Conservation (phyloP, 2,113 vertebrate genomes). For the Chitala chitala region DNA sequence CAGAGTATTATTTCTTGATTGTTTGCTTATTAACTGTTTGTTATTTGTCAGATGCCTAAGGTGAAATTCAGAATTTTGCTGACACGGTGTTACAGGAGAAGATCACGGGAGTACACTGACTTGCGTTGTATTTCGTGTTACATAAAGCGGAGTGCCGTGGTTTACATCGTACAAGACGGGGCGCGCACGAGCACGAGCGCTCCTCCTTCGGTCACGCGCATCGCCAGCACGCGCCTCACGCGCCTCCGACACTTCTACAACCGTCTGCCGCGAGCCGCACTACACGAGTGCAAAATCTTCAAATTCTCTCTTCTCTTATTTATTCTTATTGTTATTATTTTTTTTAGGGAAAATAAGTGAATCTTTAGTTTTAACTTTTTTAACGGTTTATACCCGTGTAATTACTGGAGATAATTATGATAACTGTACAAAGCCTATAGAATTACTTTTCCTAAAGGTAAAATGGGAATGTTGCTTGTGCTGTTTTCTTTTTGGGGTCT, state of each 20-base stretch:
- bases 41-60: too few relatives aligned
- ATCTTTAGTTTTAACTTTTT: not conserved
- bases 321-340: not conserved
- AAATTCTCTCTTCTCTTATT: not conserved
- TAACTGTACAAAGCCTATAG: constrained; percentile 43
- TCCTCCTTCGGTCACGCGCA: constrained; percentile 5
- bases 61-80: too few relatives aligned
- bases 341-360: not conserved
- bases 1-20: too few relatives aligned
- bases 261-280: not conserved
- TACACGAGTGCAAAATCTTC: constrained; percentile 6
- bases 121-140: too few relatives aligned
- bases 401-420: constrained; percentile 24
- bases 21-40: too few relatives aligned
- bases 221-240: not conserved
- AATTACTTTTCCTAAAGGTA: constrained; percentile 43
- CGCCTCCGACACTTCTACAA: not conserved
- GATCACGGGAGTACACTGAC: too few relatives aligned
- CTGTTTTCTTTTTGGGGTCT: constrained; percentile 46
- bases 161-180: too few relatives aligned
- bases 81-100: too few relatives aligned
- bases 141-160: too few relatives aligned
- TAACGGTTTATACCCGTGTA: not conserved
- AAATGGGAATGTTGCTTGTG: constrained; percentile 52
- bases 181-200: constrained; percentile 18